Conservation (phyloP, 2,888 invertebrate genomes). For the Polymixis lichenea region DNA sequence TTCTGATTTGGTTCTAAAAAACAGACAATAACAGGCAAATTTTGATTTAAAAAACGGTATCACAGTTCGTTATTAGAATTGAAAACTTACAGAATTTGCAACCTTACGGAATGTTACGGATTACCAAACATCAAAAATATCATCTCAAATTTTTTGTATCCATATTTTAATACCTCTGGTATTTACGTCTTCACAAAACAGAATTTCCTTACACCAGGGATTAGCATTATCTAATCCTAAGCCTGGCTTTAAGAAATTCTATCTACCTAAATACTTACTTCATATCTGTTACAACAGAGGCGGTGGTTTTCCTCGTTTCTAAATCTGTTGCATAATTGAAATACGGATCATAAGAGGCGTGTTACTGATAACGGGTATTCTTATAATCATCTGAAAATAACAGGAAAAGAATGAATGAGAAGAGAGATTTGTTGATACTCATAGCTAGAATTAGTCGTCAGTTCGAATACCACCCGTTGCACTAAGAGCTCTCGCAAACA, state of each 20-base stretch:
- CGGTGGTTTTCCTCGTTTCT: slow-evolving; percentile 8
- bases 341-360: background rate
- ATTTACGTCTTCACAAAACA: slow-evolving; percentile 29
- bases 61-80: background rate
- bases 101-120: background rate
- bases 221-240: slow-evolving; percentile 37
- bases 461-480: background rate
- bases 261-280: slow-evolving; percentile 5
- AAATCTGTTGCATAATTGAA: slow-evolving; percentile 14
- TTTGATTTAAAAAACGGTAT: background rate
- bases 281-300: slow-evolving; percentile 13
- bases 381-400: background rate
- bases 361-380: background rate
- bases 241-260: slow-evolving; percentile 15
- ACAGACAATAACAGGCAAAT: background rate
- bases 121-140: background rate
- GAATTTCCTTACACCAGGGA: slow-evolving; percentile 31
- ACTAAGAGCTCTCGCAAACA: background rate
- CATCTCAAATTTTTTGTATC: background rate
- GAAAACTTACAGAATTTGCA: background rate
- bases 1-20: background rate
- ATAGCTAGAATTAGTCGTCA: background rate
- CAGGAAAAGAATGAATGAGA: background rate
- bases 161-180: background rate
- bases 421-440: background rate